phyloP scores from a whole-genome alignment of 1,140 invertebrate species.

The Palaemon carinicauda region DNA sequence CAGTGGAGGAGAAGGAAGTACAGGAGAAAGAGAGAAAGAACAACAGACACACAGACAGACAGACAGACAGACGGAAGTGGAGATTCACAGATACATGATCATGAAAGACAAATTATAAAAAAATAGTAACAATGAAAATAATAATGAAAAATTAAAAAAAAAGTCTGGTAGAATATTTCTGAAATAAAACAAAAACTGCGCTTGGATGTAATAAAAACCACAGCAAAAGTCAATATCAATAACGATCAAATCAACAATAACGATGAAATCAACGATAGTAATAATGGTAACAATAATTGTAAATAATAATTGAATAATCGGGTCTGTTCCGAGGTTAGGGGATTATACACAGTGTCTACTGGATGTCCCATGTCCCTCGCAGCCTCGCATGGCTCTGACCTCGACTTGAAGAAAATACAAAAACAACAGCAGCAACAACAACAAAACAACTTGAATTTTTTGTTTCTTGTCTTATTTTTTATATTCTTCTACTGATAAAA shows the following conservation, averaged over 20 bases:
- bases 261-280: too few relatives aligned
- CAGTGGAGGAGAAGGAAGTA: too few relatives aligned
- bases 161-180: constrained; percentile 32
- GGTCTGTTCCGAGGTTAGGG: constrained; percentile 55
- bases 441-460: background rate
- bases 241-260: constrained; percentile 14
- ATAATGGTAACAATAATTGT: too few relatives aligned
- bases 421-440: background rate
- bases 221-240: background rate
- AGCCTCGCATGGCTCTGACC: constrained; percentile 49
- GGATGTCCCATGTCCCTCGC: constrained; percentile 40
- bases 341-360: constrained; percentile 49
- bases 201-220: constrained; percentile 42
- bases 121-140: too few relatives aligned
- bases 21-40: too few relatives aligned
- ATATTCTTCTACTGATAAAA: background rate
- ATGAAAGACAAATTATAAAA: background rate
- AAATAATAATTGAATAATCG: background rate
- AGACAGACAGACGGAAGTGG: too few relatives aligned
- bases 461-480: too few relatives aligned
- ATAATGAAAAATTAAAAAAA: background rate
- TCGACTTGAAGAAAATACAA: constrained; percentile 18
- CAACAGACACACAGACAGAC: too few relatives aligned
- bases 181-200: constrained; percentile 30
- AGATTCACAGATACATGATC: too few relatives aligned